Base-by-base conservation (phyloP, 2,888 invertebrate species). In the Cephus runcator region DNA sequence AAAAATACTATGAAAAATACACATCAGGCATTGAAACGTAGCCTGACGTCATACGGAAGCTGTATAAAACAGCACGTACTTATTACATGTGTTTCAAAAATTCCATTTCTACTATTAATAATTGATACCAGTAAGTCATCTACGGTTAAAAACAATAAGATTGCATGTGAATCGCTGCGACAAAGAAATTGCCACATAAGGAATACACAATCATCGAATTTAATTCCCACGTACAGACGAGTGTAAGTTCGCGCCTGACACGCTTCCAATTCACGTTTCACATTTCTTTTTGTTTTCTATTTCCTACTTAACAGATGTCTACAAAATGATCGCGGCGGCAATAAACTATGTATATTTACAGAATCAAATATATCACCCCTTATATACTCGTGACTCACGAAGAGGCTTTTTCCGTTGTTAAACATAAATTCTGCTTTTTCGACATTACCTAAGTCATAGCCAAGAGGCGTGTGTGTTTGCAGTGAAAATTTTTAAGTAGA, bases 401-500 rank as follows among this genome's bases (percentile, higher is more conserved):
- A 56, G 56, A 56, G 56, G 56, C 56, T 6, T 36, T 36, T 15
- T 56, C 9, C 56, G 56, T 56, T 56, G 56, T 56, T 23, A 56
- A 56, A 56, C 56, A 56, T 56, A 56, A 56, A 56, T 56, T 56
- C 56, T 56, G 56, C 56, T 56, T 56, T 9, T 56, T 56, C 56
- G 56, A 9, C 56, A 56, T 56, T 56, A 23, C 6, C 56, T 56
- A 56, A 56, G 23, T 56, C 56, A 56, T 56, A 56, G 56, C 56
- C 56, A 15, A 40, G 40, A 40, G 23, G 40, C 40, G 40, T 40
- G 40, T 40, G 15, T 40, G 40, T 40, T 15, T 40, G 23, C 23
- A 56, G 56, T 56, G 6, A 40, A 56, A 56, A 9, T n/a, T 71
- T 78, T 83, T 86, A 85, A 81, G 85, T 85, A 33, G 87, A 85